A percentile compares a stretch with the other conserved stretches of the same genome.
phyloP scores from a whole-genome alignment of 2,888 invertebrate species.

The Acanthosoma haemorrhoidale region DNA sequence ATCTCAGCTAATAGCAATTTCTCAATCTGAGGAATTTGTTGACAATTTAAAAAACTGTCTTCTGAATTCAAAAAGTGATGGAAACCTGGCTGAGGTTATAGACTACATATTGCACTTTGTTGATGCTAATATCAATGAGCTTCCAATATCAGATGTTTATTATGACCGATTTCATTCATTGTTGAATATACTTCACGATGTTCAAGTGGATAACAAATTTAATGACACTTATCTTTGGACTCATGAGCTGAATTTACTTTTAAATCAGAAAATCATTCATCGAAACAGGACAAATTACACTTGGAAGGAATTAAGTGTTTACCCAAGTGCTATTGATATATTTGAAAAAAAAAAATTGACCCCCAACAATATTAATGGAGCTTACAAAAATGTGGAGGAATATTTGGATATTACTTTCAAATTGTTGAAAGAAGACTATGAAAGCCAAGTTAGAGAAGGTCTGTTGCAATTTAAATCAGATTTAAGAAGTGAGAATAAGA shows the following conservation, averaged over 20 bases:
- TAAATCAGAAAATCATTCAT: not conserved
- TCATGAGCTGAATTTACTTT: not conserved
- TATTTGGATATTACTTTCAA: conserved; percentile 5
- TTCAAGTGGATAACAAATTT: not conserved
- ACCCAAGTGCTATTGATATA: conserved; percentile 50
- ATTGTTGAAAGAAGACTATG: conserved; percentile 17
- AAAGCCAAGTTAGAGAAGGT: not conserved
- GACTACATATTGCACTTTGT: not conserved
- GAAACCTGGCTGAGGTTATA: not conserved
- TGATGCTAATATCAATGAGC: not conserved
- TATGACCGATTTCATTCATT: not conserved
- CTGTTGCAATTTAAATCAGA: not conserved
- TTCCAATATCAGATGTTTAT: not conserved
- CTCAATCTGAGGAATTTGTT: not conserved
- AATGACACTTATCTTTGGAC: not conserved
- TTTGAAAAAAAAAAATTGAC: conserved; percentile 48
- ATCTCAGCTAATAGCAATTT: not conserved
- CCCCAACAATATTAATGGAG: not conserved
- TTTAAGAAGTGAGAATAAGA: not conserved
- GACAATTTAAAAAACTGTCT: not conserved
- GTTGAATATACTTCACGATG: not conserved
- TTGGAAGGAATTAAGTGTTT: conserved; percentile 51
- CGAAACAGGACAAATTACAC: not conserved
- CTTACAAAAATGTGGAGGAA: conserved; percentile 17
- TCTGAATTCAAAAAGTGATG: not conserved